phyloP scores from a whole-genome alignment of 2,113 vertebrate genomes.

The Cacatua alba region DNA sequence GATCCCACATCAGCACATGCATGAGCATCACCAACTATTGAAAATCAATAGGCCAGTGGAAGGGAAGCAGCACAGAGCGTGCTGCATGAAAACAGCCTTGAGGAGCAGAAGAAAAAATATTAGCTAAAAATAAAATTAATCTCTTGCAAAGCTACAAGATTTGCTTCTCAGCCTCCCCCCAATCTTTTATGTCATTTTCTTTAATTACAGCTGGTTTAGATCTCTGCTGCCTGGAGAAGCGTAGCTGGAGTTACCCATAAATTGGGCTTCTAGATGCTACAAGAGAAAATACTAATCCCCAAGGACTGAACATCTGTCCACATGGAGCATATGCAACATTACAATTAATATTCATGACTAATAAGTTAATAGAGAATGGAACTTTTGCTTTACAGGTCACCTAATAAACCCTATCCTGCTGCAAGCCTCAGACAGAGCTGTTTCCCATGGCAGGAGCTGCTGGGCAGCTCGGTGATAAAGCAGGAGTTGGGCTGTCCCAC shows the following conservation, averaged over 20 bases:
- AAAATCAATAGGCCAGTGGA: background rate
- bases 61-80: background rate
- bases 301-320: slow-evolving; percentile 12
- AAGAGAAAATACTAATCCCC: slow-evolving; percentile 4
- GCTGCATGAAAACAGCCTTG: slow-evolving; percentile 11
- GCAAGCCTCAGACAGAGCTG: background rate
- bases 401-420: background rate
- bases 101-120: background rate
- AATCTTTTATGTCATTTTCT: background rate
- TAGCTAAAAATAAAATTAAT: slow-evolving; percentile 52
- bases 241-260: background rate
- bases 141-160: slow-evolving; percentile 1
- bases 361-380: background rate
- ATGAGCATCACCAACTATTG: background rate
- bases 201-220: slow-evolving; percentile 46
- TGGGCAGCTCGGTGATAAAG: background rate
- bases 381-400: background rate
- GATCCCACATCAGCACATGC: background rate
- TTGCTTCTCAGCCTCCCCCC: background rate
- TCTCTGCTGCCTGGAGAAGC: slow-evolving; percentile 18
- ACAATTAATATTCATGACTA: background rate
- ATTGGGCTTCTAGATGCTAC: slow-evolving; percentile 30
- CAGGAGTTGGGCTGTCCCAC: fast-evolving
- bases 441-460: background rate
- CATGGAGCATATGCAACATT: fast-evolving